Evolutionary conservation across 2,113 vertebrate genomes (phyloP).

Genomic region (Tupaia chinensis): DNA sequence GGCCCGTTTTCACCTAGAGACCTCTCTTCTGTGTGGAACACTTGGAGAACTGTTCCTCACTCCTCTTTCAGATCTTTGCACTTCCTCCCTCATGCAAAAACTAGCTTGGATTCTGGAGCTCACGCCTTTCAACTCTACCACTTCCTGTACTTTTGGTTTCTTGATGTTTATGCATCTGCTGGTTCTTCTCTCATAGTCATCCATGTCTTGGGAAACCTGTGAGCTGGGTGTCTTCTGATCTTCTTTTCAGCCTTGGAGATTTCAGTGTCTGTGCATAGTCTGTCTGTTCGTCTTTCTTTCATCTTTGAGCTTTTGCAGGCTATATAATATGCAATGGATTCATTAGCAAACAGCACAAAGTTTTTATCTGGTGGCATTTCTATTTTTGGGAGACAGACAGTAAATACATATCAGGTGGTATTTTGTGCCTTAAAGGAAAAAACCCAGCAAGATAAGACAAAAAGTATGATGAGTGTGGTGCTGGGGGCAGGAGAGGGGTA

Average conservation of each 20-base stretch:
- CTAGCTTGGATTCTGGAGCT: not conserved
- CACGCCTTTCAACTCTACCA: not conserved
- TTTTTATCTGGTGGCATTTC: not conserved
- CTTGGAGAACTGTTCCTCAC: not conserved
- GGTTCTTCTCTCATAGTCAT: not conserved
- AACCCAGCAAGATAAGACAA: not conserved
- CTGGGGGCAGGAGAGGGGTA: no score
- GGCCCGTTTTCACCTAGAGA: no score
- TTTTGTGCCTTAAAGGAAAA: not conserved
- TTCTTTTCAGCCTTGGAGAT: not conserved
- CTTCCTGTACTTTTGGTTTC: not conserved
- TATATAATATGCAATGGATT: not conserved
- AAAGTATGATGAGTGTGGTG: not conserved
- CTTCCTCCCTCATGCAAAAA: not conserved
- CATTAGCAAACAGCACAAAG: not conserved
- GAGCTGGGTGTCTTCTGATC: not conserved
- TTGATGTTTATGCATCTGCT: not conserved
- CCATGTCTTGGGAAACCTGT: not conserved
- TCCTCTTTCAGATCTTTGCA: not conserved
- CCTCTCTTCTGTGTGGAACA: no score
- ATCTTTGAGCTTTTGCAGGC: not conserved
- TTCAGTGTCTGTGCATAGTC: not conserved
- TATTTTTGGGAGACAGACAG: not conserved
- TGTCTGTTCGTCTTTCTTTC: no score
- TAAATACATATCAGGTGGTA: not conserved